These are phyloP conservation scores for Liopterus haemorrhoidalis DNA, from an alignment of 2,888 invertebrate genomes.

Conservation along the genomic window DNA sequence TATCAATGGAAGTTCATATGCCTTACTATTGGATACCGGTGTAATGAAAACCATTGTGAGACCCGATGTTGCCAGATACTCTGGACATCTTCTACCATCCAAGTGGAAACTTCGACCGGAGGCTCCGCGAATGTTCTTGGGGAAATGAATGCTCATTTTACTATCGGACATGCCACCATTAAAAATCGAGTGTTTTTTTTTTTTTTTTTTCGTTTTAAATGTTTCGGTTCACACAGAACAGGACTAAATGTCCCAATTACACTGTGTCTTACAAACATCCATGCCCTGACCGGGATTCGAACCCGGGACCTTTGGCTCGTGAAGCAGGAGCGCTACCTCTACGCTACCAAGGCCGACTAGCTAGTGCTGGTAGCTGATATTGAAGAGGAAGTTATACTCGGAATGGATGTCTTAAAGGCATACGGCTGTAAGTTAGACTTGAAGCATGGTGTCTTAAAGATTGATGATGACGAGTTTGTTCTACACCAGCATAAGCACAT, in stretches of 20 bases:
- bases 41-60: not conserved
- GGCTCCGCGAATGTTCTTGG: not conserved
- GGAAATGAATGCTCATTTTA: not conserved
- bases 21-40: not conserved
- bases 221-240: no score
- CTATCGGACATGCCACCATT: not conserved
- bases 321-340: no score
- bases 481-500: not conserved
- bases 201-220: no score
- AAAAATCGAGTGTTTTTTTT: no score
- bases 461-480: not conserved
- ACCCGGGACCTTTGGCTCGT: no score
- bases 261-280: no score
- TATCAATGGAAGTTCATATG: not conserved
- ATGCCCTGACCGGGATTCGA: no score
- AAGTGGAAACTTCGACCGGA: not conserved
- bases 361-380: not conserved
- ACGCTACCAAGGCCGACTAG: no score
- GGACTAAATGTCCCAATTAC: no score
- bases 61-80: not conserved
- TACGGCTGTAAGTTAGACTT: not conserved
- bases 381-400: not conserved
- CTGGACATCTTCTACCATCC: not conserved
- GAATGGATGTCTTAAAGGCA: not conserved
- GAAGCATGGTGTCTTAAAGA: not conserved